Evolutionary conservation across 2,797 vertebrate species (phyloP).

Genomic region (Bradypodion ventrale): DNA sequence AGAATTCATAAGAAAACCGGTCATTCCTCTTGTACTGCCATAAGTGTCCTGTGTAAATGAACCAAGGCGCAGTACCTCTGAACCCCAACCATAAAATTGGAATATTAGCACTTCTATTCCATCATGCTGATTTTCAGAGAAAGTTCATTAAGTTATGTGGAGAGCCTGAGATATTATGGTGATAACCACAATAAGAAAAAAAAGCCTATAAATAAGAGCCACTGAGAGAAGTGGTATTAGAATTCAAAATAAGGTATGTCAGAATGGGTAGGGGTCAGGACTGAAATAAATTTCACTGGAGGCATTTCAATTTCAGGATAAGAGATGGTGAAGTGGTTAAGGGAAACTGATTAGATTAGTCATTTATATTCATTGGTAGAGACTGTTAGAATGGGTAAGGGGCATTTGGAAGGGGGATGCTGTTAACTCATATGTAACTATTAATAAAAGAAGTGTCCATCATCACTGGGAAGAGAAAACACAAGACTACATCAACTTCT

Average conservation of each 20-base stretch:
- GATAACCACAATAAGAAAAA: slow-evolving; percentile 40
- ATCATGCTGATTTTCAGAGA: slow-evolving; percentile 24
- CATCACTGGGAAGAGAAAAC: slow-evolving; percentile 37
- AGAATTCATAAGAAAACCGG: not conserved
- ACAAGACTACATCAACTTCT: slow-evolving; percentile 12
- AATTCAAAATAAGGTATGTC: slow-evolving; percentile 62
- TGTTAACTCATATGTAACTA: slow-evolving; percentile 45
- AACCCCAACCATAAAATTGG: not conserved
- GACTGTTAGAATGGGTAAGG: slow-evolving; percentile 41
- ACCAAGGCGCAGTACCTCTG: slow-evolving; percentile 6
- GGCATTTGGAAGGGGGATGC: slow-evolving; percentile 49
- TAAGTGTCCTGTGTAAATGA: not conserved
- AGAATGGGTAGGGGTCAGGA: slow-evolving; percentile 53
- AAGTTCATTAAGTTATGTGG: slow-evolving; percentile 33
- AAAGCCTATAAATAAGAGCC: slow-evolving; percentile 61
- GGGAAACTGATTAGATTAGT: slow-evolving; percentile 64
- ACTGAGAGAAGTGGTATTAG: slow-evolving; percentile 44
- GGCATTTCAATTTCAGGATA: slow-evolving; percentile 66
- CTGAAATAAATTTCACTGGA: slow-evolving; percentile 66
- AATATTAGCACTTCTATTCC: slow-evolving; percentile 3
- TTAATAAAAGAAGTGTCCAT: slow-evolving; percentile 52
- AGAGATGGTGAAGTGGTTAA: slow-evolving; percentile 62
- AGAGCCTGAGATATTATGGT: slow-evolving; percentile 20
- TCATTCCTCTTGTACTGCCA: not conserved
- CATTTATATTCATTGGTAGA: slow-evolving; percentile 66